phyloP scores from a whole-genome alignment of 2,888 invertebrate genomes.

The Amiota communis region DNA sequence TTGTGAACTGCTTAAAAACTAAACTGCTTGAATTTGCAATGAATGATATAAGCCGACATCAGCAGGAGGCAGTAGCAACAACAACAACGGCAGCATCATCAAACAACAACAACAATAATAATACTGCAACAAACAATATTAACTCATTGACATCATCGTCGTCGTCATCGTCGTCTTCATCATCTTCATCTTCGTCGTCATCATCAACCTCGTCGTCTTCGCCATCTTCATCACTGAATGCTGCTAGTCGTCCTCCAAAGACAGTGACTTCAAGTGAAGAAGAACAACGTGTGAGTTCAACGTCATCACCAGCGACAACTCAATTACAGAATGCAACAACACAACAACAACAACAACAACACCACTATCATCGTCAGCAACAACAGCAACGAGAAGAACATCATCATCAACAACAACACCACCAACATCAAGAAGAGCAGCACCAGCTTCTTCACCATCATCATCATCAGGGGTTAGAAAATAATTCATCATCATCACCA shows the following conservation, averaged over 20 bases:
- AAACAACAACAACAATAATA: conserved; percentile 35
- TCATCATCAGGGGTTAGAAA: conserved; percentile 40
- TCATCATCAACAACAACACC: conserved; percentile 35
- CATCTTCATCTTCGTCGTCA: conserved; percentile 29
- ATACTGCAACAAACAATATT: not conserved
- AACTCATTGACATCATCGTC: not conserved
- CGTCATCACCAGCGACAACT: conserved; percentile 26
- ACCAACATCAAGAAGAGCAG: conserved; percentile 38
- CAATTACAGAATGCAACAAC: conserved; percentile 26
- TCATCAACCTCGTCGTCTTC: conserved; percentile 35
- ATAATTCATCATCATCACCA: conserved; percentile 49
- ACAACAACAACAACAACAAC: conserved; percentile 11
- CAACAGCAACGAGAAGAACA: conserved; percentile 45
- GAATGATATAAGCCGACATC: conserved; percentile 63
- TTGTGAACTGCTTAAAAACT: not conserved
- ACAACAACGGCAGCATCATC: conserved; percentile 47
- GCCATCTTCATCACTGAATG: conserved; percentile 47
- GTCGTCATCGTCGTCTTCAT: conserved; percentile 33
- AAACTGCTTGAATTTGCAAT: conserved; percentile 44
- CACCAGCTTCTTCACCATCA: conserved; percentile 38
- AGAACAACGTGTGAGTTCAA: conserved; percentile 31
- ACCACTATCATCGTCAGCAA: conserved; percentile 11
- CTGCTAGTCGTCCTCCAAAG: conserved; percentile 41
- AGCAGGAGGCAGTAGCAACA: conserved; percentile 65
- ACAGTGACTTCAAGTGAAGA: conserved; percentile 24